These are phyloP conservation scores for Rhingia campestris DNA, from an alignment of 2,888 invertebrate species.

Conservation along the genomic window DNA sequence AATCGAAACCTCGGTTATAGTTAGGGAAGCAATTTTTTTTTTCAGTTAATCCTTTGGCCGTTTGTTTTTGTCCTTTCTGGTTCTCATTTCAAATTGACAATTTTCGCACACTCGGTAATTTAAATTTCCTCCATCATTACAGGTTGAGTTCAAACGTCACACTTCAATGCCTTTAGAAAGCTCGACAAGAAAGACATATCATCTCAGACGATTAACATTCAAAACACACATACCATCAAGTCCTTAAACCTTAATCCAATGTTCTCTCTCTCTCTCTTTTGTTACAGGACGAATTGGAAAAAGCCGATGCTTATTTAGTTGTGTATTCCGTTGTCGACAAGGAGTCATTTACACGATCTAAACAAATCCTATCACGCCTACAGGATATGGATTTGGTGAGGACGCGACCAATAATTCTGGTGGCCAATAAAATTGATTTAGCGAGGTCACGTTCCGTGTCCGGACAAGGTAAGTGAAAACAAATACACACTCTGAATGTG, in stretches of 20 bases:
- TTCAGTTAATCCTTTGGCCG: too few relatives aligned
- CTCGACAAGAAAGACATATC: too few relatives aligned
- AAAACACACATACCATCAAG: slow-evolving; percentile 4
- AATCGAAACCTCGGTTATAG: too few relatives aligned
- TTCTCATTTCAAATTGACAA: too few relatives aligned
- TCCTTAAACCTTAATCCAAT: slow-evolving; percentile 9
- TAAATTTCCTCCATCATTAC: too few relatives aligned
- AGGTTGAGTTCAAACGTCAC: slow-evolving; percentile 20
- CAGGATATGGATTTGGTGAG: slow-evolving; percentile 91
- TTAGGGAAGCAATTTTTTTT: too few relatives aligned
- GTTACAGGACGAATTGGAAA: slow-evolving; percentile 89
- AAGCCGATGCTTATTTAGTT: slow-evolving; percentile 92
- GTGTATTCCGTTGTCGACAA: slow-evolving; percentile 96
- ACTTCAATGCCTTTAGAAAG: background rate
- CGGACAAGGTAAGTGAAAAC: slow-evolving; percentile 89
- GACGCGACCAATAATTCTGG: slow-evolving; percentile 91
- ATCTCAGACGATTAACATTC: slow-evolving; percentile 3
- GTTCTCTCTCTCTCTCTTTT: slow-evolving; percentile 56
- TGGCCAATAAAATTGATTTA: slow-evolving; percentile 96
- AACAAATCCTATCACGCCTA: slow-evolving; percentile 89
- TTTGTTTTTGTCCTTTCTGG: too few relatives aligned
- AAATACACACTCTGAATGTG: too few relatives aligned
- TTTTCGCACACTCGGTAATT: too few relatives aligned
- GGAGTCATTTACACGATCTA: slow-evolving; percentile 92
- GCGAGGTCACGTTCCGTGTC: slow-evolving; percentile 94